phyloP scores from a whole-genome alignment of 64 coral and sea anemone genomes.

The Actinia tenebrosa region DNA sequence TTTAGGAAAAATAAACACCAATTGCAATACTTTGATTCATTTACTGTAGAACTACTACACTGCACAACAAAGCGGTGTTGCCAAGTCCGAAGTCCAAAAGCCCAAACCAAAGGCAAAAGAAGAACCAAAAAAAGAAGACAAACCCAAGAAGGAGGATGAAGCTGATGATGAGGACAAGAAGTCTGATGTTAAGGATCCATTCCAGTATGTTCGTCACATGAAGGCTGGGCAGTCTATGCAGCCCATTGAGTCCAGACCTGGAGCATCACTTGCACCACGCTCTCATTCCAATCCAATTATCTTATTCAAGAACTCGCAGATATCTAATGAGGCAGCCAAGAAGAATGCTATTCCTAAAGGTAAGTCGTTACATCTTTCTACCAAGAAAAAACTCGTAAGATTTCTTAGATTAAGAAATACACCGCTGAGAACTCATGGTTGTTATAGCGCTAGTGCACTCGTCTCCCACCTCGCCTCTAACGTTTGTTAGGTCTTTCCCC shows the following conservation, averaged over 20 bases:
- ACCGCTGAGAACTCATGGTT: too few relatives aligned
- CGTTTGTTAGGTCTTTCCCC: too few relatives aligned
- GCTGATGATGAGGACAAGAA: conserved; percentile 47
- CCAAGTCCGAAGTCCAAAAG: neutral
- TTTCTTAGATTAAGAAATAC: too few relatives aligned
- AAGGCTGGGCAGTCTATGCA: conserved; percentile 63
- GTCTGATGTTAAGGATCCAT: conserved; percentile 71
- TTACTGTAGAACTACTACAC: neutral
- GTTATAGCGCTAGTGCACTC: too few relatives aligned
- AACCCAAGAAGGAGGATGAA: neutral
- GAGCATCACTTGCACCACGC: conserved; percentile 33
- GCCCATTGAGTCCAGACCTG: conserved; percentile 73
- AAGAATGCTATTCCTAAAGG: conserved; percentile 69
- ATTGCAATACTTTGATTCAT: neutral
- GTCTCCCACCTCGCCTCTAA: too few relatives aligned
- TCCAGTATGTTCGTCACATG: conserved; percentile 89
- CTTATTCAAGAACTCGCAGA: conserved; percentile 83
- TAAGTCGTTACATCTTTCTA: neutral
- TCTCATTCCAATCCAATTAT: conserved; percentile 69
- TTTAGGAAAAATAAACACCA: too few relatives aligned
- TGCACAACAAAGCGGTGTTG: conserved; percentile 3
- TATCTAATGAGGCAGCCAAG: conserved; percentile 57
- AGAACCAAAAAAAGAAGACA: conserved; percentile 5
- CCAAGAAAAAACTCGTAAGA: too few relatives aligned
- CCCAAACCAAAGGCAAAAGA: neutral